These are phyloP conservation scores for Leptatherina wallacei DNA, from an alignment of 2,797 vertebrate genomes.

Conservation along the genomic window DNA sequence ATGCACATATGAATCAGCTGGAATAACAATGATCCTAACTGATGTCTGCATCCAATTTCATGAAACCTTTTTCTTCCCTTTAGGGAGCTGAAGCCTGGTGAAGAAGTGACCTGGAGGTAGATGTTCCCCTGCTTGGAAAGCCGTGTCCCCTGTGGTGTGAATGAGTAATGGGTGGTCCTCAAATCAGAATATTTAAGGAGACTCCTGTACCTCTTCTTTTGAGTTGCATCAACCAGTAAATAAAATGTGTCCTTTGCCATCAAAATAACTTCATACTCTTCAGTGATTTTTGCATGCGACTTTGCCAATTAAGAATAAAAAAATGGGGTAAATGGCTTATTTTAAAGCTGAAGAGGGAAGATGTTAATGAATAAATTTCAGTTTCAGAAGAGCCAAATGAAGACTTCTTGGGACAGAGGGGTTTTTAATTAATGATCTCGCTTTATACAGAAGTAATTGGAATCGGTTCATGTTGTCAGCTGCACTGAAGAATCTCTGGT, in stretches of 20 bases:
- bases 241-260: conserved; percentile 71
- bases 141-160: conserved; percentile 54
- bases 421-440: conserved; percentile 18
- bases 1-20: not conserved
- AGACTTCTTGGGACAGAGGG: conserved; percentile 1
- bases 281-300: conserved; percentile 12
- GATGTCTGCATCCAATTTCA: not conserved
- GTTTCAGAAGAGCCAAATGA: conserved; percentile 9
- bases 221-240: conserved; percentile 69
- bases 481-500: conserved; percentile 30
- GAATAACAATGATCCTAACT: not conserved
- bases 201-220: conserved; percentile 35
- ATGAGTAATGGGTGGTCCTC: conserved; percentile 32
- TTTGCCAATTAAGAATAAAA: not conserved
- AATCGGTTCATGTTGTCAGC: conserved; percentile 36
- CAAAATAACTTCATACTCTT: conserved; percentile 2
- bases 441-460: conserved; percentile 39
- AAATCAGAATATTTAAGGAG: conserved; percentile 62
- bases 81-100: conserved; percentile 92
- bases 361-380: conserved; percentile 11
- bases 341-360: conserved; percentile 16
- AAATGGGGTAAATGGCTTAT: conserved; percentile 10
- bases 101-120: conserved; percentile 93
- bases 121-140: conserved; percentile 28
- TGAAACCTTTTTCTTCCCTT: conserved; percentile 28